Conservation (phyloP, 2,113 vertebrate genomes). For the Balaeniceps rex region DNA sequence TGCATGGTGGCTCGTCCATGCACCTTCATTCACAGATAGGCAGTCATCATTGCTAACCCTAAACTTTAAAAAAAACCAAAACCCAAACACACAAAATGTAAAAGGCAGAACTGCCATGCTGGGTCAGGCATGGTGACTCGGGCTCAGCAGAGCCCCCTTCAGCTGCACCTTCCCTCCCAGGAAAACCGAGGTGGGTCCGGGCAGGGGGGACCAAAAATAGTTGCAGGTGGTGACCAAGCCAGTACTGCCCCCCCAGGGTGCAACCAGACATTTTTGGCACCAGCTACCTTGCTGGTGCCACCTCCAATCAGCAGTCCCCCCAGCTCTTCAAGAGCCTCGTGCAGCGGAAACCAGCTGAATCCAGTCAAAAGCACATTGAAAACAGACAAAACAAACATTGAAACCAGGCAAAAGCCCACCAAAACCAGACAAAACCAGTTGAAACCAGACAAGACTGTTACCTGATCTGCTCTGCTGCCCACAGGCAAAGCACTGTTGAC, state of each 20-base stretch:
- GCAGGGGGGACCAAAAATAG: background rate
- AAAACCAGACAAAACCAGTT: background rate
- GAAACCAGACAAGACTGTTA: background rate
- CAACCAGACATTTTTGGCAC: background rate
- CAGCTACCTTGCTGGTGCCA: background rate
- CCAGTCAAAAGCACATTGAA: background rate
- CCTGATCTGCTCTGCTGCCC: background rate
- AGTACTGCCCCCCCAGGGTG: background rate
- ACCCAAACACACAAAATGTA: background rate
- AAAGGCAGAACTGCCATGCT: background rate
- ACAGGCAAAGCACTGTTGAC: accelerated
- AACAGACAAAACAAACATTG: background rate
- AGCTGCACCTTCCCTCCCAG: background rate
- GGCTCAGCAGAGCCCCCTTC: background rate
- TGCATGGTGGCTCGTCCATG: no score
- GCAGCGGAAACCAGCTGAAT: background rate
- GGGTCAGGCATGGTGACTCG: background rate
- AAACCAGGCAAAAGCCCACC: background rate
- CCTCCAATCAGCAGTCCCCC: background rate
- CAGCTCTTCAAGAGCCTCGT: background rate
- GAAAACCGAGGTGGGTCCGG: background rate
- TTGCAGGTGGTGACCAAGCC: background rate
- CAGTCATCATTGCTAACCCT: background rate
- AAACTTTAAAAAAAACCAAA: background rate
- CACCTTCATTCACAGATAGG: background rate